Conservation (phyloP, 2,888 invertebrate genomes). For the Dryobota labecula region DNA sequence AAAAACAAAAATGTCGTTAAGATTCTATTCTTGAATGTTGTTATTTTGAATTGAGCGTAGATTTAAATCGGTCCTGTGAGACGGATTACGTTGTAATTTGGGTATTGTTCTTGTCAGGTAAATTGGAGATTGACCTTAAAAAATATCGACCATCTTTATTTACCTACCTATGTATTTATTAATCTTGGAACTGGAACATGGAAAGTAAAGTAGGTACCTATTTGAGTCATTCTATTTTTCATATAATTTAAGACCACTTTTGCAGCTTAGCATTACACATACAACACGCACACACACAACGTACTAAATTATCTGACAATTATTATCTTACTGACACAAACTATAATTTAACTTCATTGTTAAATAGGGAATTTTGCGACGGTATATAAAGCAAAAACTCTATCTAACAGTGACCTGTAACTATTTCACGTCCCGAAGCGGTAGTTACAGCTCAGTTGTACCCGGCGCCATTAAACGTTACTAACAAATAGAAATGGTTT, state of each 20-base stretch:
- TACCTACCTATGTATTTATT: background rate
- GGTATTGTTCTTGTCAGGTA: background rate
- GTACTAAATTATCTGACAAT: background rate
- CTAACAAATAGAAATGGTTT: background rate
- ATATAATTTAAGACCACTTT: too few relatives aligned
- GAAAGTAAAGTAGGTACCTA: too few relatives aligned
- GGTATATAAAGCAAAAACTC: background rate
- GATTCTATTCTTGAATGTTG: slow-evolving; percentile 12
- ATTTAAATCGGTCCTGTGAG: slow-evolving; percentile 1
- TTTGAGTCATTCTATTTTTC: background rate
- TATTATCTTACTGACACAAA: background rate
- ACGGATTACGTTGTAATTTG: background rate
- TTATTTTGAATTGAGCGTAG: slow-evolving; percentile 12
- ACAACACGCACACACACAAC: too few relatives aligned
- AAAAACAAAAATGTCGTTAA: slow-evolving; percentile 10
- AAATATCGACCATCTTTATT: background rate
- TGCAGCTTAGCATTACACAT: too few relatives aligned
- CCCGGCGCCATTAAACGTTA: slow-evolving; percentile 21
- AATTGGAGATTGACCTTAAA: background rate
- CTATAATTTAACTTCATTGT: background rate
- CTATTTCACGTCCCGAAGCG: background rate
- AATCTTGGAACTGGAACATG: background rate
- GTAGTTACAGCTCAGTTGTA: background rate
- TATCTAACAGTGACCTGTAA: background rate
- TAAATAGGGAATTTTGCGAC: background rate